A percentile compares a stretch with the other conserved stretches of the same genome.
Conservation (phyloP, 2,113 vertebrate species). For the Pipa parva region DNA sequence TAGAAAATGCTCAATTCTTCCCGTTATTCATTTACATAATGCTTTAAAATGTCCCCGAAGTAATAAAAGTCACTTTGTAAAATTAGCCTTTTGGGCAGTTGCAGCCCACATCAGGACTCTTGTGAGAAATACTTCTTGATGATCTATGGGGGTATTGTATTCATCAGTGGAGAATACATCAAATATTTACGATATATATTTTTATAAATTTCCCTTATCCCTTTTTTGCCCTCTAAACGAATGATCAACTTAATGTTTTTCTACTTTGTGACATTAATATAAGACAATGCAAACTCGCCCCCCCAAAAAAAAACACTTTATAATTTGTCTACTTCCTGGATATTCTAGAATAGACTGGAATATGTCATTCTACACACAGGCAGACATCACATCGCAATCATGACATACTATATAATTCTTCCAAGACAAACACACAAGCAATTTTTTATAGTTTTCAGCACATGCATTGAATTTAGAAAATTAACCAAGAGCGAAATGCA, state of each 20-base stretch:
- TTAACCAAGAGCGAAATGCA: too few relatives aligned
- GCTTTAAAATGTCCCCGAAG: slow-evolving; percentile 20
- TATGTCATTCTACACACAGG: too few relatives aligned
- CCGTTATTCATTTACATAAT: slow-evolving; percentile 13
- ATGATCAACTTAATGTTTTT: not conserved
- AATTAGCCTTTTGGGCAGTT: slow-evolving; percentile 24
- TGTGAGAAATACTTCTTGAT: not conserved
- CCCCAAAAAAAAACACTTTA: too few relatives aligned
- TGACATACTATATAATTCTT: too few relatives aligned
- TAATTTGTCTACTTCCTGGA: too few relatives aligned
- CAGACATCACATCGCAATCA: too few relatives aligned
- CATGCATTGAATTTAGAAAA: too few relatives aligned
- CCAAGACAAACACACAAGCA: too few relatives aligned
- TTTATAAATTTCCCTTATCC: not conserved
- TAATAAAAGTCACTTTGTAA: slow-evolving; percentile 27
- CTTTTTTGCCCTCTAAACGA: not conserved
- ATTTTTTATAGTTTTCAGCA: too few relatives aligned
- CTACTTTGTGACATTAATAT: too few relatives aligned
- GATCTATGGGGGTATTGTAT: not conserved
- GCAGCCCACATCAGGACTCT: not conserved
- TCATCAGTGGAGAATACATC: slow-evolving; percentile 11
- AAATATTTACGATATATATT: not conserved
- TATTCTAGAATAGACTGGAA: too few relatives aligned
- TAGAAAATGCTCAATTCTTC: not conserved
- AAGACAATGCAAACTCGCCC: too few relatives aligned